Conservation (phyloP, 2,888 invertebrate species). For the Pristionchus arcanus region DNA sequence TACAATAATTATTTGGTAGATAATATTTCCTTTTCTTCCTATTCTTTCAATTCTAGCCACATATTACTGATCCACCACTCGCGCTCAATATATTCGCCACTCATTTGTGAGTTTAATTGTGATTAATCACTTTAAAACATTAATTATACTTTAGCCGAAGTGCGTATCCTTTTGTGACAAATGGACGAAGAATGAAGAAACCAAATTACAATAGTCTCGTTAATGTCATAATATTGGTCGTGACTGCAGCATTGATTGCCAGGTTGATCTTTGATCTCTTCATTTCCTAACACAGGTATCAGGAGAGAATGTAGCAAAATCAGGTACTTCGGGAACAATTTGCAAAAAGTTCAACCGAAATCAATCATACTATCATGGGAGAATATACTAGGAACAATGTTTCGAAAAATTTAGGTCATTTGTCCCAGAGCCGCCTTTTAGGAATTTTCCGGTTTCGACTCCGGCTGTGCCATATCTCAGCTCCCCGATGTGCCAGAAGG, state of each 20-base stretch:
- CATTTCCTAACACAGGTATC: too few relatives aligned
- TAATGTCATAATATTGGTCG: not conserved
- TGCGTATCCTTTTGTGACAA: not conserved
- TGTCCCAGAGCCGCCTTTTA: too few relatives aligned
- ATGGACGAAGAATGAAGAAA: not conserved
- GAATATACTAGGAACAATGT: too few relatives aligned
- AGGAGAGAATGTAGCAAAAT: too few relatives aligned
- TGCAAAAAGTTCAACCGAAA: too few relatives aligned
- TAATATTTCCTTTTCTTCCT: not conserved
- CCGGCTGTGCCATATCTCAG: too few relatives aligned
- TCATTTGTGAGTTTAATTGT: not conserved
- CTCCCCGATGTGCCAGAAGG: too few relatives aligned
- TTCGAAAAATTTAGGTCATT: too few relatives aligned
- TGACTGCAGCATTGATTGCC: not conserved
- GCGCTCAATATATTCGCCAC: not conserved
- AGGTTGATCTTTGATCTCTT: conserved; percentile 11
- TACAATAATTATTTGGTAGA: not conserved
- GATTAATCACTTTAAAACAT: not conserved
- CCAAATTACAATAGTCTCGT: not conserved
- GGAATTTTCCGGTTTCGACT: too few relatives aligned
- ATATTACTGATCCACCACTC: not conserved
- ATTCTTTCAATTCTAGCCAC: not conserved
- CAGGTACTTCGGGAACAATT: too few relatives aligned
- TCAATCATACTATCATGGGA: too few relatives aligned
- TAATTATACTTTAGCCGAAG: not conserved